A percentile compares a stretch with the other conserved stretches of the same genome.
Evolutionary conservation across 2,113 vertebrate genomes (phyloP).

Genomic region (Crotophaga sulcirostris): DNA sequence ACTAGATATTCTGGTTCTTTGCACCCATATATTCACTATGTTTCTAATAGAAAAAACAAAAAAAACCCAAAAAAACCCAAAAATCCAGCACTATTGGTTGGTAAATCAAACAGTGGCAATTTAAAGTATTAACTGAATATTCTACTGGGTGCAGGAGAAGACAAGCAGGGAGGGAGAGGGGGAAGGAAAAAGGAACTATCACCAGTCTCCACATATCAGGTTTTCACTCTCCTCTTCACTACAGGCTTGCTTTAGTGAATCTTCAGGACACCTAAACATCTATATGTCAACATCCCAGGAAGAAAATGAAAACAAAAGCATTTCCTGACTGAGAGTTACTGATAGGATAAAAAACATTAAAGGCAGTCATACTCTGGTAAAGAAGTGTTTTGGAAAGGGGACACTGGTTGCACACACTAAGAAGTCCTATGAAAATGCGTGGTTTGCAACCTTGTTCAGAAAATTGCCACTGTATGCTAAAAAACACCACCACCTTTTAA

Average conservation of each 20-base stretch:
- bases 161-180: fast-evolving
- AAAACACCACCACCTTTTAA: not conserved
- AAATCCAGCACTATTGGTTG: not conserved
- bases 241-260: not conserved
- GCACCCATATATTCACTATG: not conserved
- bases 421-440: not conserved
- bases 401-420: not conserved
- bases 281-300: not conserved
- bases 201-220: not conserved
- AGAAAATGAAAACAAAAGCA: not conserved
- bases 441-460: not conserved
- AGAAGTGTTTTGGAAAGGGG: not conserved
- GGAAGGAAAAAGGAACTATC: not conserved
- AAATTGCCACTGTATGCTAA: not conserved
- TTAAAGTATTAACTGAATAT: not conserved
- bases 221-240: not conserved
- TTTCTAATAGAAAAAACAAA: not conserved
- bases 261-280: not conserved
- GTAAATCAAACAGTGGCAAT: not conserved
- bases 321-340: not conserved
- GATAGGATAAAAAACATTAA: not conserved
- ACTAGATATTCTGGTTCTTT: not conserved
- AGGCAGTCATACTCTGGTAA: not conserved
- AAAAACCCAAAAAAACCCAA: not conserved
- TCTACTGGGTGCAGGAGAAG: not conserved